Evolutionary conservation across 2,888 invertebrate species (phyloP).

Genomic region (Achlya flavicornis): DNA sequence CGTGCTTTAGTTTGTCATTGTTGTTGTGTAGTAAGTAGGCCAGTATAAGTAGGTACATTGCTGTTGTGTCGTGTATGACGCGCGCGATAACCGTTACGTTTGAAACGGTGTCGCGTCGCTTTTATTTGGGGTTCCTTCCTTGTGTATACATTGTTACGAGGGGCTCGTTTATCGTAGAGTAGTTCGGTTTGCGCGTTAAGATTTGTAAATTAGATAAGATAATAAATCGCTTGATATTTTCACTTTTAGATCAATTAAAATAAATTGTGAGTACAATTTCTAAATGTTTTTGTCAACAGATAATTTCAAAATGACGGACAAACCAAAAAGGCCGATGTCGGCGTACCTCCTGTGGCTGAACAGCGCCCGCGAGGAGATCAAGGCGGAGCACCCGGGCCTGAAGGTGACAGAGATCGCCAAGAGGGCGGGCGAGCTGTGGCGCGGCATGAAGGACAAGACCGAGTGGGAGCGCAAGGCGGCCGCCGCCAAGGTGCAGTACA

Average conservation of each 20-base stretch:
- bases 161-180: background rate
- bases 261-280: constrained; percentile 56
- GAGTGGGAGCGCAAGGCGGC: constrained; percentile 94
- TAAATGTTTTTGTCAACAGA: constrained; percentile 58
- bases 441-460: constrained; percentile 91
- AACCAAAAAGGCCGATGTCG: constrained; percentile 93
- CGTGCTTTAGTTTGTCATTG: background rate
- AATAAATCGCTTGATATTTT: background rate
- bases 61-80: background rate
- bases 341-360: constrained; percentile 96
- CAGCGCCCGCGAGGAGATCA: constrained; percentile 90
- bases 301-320: constrained; percentile 75
- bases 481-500: constrained; percentile 92
- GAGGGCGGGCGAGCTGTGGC: constrained; percentile 96
- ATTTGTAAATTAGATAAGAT: background rate
- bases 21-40: background rate
- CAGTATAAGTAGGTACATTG: background rate
- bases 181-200: background rate
- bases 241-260: constrained; percentile 16
- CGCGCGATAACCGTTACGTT: constrained; percentile 1
- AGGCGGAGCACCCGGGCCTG: constrained; percentile 92
- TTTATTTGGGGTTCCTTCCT: background rate
- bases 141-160: background rate
- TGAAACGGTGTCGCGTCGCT: background rate
- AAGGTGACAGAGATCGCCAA: constrained; percentile 95